Conservation (phyloP, 2,888 invertebrate species). For the Dione juno region DNA sequence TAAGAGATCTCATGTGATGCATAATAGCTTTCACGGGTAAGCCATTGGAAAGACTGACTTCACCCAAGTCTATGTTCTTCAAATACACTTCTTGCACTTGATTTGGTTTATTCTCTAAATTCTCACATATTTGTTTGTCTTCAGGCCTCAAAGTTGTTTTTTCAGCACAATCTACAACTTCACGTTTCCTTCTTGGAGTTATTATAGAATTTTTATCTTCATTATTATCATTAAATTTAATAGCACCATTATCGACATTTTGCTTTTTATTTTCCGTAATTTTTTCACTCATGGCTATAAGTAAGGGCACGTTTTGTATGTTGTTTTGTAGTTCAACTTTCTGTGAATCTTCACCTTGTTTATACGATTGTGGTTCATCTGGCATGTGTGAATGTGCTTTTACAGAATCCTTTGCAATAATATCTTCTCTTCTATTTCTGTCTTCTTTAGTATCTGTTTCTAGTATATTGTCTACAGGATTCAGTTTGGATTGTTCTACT, state of each 20-base stretch:
- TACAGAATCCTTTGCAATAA: slow-evolving; percentile 5
- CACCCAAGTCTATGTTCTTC: slow-evolving; percentile 59
- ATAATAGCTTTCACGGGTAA: slow-evolving; percentile 56
- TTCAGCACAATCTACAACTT: slow-evolving; percentile 67
- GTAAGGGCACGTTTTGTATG: slow-evolving; percentile 59
- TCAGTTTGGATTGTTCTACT: slow-evolving; percentile 27
- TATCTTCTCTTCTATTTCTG: slow-evolving; percentile 30
- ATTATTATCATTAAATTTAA: slow-evolving; percentile 38
- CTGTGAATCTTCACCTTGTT: slow-evolving; percentile 65
- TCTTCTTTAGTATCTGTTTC: slow-evolving; percentile 23
- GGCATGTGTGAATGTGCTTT: slow-evolving; percentile 62
- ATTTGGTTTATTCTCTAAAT: slow-evolving; percentile 48
- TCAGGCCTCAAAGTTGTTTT: slow-evolving; percentile 56
- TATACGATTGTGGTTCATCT: slow-evolving; percentile 74
- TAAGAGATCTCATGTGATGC: slow-evolving; percentile 67
- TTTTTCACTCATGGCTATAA: slow-evolving; percentile 57
- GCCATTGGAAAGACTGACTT: slow-evolving; percentile 56
- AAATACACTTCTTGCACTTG: slow-evolving; percentile 50
- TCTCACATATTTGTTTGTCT: slow-evolving; percentile 65
- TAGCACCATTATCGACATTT: slow-evolving; percentile 40
- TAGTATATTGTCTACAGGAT: slow-evolving; percentile 24
- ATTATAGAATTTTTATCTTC: slow-evolving; percentile 40
- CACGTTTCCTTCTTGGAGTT: slow-evolving; percentile 62
- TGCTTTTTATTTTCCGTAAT: slow-evolving; percentile 17
- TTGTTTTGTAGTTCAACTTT: slow-evolving; percentile 45